Conservation (phyloP, 2,888 invertebrate genomes). For the Polydrusus cervinus region DNA sequence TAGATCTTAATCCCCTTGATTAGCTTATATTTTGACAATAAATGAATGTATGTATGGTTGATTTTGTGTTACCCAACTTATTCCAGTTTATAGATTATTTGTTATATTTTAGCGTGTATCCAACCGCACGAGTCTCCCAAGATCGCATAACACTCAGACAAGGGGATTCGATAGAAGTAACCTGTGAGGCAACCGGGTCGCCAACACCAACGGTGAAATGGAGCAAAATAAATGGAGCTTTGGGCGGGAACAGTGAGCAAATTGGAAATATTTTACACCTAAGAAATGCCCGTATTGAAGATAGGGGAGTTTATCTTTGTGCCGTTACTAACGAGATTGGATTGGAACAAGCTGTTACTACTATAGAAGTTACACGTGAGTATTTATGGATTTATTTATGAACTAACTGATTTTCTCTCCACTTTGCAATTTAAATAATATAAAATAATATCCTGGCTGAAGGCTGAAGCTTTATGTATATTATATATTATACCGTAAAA, state of each 20-base stretch:
- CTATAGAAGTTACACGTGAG: constrained; percentile 91
- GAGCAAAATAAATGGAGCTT: constrained; percentile 80
- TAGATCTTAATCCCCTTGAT: no score
- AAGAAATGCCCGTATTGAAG: constrained; percentile 79
- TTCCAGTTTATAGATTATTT: not conserved
- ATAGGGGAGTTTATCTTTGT: constrained; percentile 91
- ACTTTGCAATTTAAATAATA: not conserved
- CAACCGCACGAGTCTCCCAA: constrained; percentile 76
- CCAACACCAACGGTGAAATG: constrained; percentile 87
- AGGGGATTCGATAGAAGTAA: constrained; percentile 80
- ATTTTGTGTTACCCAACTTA: no score
- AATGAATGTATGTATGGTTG: no score
- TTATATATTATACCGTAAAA: no score
- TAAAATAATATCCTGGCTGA: no score
- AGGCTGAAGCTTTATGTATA: no score
- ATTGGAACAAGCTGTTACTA: constrained; percentile 79
- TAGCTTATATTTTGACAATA: no score
- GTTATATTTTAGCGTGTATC: constrained; percentile 59
- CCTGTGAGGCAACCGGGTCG: constrained; percentile 84
- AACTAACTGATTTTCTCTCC: not conserved
- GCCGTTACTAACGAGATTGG: constrained; percentile 78
- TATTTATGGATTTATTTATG: constrained; percentile 53
- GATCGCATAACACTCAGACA: constrained; percentile 79
- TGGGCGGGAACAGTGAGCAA: constrained; percentile 77
- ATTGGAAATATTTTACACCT: constrained; percentile 76